These are phyloP conservation scores for Patagioenas fasciata DNA, from an alignment of 2,113 vertebrate genomes.

Conservation along the genomic window DNA sequence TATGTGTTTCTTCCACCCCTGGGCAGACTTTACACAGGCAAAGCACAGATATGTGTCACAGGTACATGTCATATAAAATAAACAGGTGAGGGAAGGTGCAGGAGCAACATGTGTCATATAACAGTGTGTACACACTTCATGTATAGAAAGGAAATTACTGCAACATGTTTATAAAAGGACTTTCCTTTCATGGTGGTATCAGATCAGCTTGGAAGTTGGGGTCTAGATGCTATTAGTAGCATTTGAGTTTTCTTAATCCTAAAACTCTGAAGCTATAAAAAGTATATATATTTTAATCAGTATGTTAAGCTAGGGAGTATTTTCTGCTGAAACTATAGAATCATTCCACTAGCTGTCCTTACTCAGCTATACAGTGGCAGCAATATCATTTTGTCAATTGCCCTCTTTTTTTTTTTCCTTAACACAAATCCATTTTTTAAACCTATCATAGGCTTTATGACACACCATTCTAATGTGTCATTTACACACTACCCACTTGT, in stretches of 20 bases:
- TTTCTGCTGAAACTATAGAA: slow-evolving; percentile 27
- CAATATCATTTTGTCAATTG: neutral
- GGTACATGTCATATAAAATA: neutral
- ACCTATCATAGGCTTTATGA: neutral
- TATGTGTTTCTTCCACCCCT: neutral
- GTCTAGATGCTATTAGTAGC: neutral
- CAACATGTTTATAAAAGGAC: neutral
- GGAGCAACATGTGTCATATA: neutral
- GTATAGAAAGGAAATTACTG: neutral
- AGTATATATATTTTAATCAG: neutral
- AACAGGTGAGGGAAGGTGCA: neutral
- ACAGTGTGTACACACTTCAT: neutral
- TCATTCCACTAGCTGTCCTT: neutral
- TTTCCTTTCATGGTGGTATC: neutral
- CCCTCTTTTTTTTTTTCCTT: neutral
- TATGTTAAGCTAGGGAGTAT: neutral
- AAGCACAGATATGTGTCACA: neutral
- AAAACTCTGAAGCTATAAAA: neutral
- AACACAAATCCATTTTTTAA: neutral
- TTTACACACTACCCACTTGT: neutral
- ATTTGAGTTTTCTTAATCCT: neutral
- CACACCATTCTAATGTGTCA: neutral
- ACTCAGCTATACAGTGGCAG: neutral
- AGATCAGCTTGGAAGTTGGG: neutral
- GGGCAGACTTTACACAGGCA: neutral